Evolutionary conservation across 2,888 invertebrate species (phyloP), one percentile per base, ranked within the genome.

Genomic region (Eupithecia subfuscata): DNA sequence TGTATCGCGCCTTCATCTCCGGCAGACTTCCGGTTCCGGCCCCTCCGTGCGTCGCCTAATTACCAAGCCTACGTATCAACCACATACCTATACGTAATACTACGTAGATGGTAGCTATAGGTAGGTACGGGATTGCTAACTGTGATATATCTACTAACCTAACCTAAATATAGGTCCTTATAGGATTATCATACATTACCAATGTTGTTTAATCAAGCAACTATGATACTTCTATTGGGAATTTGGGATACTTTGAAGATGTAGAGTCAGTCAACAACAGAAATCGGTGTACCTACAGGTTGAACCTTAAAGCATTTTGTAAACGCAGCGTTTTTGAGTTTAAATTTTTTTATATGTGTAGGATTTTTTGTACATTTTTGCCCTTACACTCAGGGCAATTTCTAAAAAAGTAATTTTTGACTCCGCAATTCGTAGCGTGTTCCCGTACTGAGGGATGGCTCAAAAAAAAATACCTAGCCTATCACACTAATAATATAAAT

Each of bases 1-100:
- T 95, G 94, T 95, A 95, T 95, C 95, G 95, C 92, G 94, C 92
- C 94, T 95, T 95, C 95, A 95, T 95, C 95, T 95, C 95, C 95
- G 95, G 95, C 90, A 87, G 81, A 90, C 92, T 92, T 94, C 94
- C 94, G 91, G 88, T 91, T 93, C 93, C 92, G 90, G 87, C 88
- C 84, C 87, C 89, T 87, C 76, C 77, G 88, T 89, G 90, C 91
- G 88, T 89, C 89, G 91, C 92, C 94, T 95, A 95, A 95, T 94
- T 94, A 94, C 94, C 90, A 79, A n/a, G 87, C 83, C 81, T 82
- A 82, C 82, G 78, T 68, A 68, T 68, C 37, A 64, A 67, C 67
- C 67, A 67, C 67, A 37, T 40, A 6, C n/a, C 16, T 40, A 40
- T 37, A 22, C 43, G n/a, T 18, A 16, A 60, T 25, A 60, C 60